Evolutionary conservation across 2,113 vertebrate species (phyloP).

Genomic region (Indicator maculatus): DNA sequence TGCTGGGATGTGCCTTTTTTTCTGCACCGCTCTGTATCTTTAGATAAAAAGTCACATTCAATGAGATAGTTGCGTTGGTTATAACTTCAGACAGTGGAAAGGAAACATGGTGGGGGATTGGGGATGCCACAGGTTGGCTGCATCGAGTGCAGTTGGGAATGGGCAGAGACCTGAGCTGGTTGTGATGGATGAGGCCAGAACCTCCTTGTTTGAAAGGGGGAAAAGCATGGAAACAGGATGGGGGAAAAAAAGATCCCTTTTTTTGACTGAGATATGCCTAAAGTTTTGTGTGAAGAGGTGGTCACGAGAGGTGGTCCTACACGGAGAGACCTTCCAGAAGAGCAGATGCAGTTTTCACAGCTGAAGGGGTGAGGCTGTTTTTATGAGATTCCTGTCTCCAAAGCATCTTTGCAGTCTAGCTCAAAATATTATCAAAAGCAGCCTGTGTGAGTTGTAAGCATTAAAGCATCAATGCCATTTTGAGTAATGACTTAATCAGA

Average conservation of each 20-base stretch:
- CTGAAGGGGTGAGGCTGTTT: background rate
- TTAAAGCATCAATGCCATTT: background rate
- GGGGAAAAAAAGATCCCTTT: background rate
- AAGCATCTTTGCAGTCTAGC: background rate
- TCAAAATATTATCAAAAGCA: background rate
- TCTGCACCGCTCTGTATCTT: accelerated
- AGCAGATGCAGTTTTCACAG: background rate
- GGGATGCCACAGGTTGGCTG: background rate
- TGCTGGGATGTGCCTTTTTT: background rate
- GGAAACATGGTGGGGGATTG: background rate
- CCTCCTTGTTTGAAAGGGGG: background rate
- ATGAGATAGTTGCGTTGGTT: no score
- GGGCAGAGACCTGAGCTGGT: background rate
- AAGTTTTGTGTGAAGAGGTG: background rate
- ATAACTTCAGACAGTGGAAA: background rate
- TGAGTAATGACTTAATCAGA: slow-evolving; percentile 4
- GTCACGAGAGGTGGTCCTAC: accelerated
- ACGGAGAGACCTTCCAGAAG: background rate
- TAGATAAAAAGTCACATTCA: background rate
- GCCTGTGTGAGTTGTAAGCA: background rate
- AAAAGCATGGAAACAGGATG: background rate
- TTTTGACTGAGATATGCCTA: background rate
- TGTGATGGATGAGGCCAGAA: background rate
- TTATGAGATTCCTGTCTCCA: background rate
- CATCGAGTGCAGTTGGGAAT: background rate